Conservation (phyloP, 2,888 invertebrate species). For the Pachliopta kotzebuea region DNA sequence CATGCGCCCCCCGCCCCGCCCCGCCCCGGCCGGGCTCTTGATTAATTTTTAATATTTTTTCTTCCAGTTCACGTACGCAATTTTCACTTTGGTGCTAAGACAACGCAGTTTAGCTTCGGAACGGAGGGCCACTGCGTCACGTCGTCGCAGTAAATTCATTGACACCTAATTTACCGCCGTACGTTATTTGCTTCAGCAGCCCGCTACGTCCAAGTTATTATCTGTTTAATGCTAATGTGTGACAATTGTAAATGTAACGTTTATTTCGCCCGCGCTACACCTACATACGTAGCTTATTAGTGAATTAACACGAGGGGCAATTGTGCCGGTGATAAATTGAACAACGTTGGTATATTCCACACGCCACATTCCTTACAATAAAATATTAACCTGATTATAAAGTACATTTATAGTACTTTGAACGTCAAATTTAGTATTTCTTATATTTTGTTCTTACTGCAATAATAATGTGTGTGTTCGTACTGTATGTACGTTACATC, state of each 20-base stretch:
- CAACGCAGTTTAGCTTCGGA: slow-evolving; percentile 43
- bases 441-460: neutral
- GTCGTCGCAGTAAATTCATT: slow-evolving; percentile 49
- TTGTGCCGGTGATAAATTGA: slow-evolving; percentile 70
- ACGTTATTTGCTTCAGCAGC: slow-evolving; percentile 44
- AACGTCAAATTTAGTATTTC: neutral
- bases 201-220: slow-evolving; percentile 48
- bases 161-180: slow-evolving; percentile 42
- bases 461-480: neutral
- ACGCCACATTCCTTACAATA: slow-evolving; percentile 11
- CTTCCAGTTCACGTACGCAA: slow-evolving; percentile 79
- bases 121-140: slow-evolving; percentile 39
- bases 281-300: slow-evolving; percentile 77
- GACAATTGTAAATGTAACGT: slow-evolving; percentile 60
- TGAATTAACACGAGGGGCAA: slow-evolving; percentile 75
- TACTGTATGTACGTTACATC: neutral
- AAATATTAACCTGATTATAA: neutral
- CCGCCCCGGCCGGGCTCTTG: slow-evolving; percentile 54
- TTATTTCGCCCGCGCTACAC: slow-evolving; percentile 77
- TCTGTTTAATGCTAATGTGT: slow-evolving; percentile 60
- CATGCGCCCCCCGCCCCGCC: slow-evolving; percentile 65
- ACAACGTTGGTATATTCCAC: slow-evolving; percentile 14
- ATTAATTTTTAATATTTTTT: slow-evolving; percentile 81
- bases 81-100: slow-evolving; percentile 74
- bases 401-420: too few species aligned